A percentile compares a stretch with the other conserved stretches of the same genome.
Evolutionary conservation across 2,113 vertebrate genomes (phyloP).

Genomic region (Myotis yumanensis): DNA sequence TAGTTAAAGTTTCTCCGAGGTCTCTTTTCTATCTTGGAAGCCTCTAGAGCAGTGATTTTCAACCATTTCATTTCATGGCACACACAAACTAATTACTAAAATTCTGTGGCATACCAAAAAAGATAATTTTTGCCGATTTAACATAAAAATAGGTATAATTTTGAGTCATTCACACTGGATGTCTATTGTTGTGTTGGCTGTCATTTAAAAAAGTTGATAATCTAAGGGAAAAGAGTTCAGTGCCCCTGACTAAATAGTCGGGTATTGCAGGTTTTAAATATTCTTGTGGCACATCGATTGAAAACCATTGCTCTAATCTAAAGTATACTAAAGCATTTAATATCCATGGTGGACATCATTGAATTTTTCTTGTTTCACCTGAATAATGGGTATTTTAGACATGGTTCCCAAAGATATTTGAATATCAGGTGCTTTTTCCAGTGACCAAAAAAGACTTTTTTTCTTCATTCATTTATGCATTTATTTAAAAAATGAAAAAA

Average conservation of each 20-base stretch:
- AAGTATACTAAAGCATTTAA: neutral
- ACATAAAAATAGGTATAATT: neutral
- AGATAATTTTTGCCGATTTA: neutral
- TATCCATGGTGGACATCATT: neutral
- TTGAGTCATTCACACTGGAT: neutral
- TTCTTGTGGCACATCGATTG: neutral
- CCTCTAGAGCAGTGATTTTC: neutral
- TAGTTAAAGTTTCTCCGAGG: neutral
- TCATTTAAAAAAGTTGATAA: neutral
- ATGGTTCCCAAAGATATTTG: neutral
- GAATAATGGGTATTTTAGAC: neutral
- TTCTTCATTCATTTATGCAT: neutral
- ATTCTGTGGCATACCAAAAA: neutral
- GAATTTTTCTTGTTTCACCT: neutral
- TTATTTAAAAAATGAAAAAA: neutral
- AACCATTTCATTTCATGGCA: neutral
- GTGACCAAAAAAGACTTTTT: neutral
- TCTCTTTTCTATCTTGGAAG: neutral
- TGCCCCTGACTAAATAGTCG: neutral
- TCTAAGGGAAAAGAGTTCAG: neutral
- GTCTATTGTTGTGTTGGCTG: neutral
- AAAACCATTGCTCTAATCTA: neutral
- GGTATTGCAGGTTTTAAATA: neutral
- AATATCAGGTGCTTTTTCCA: neutral
- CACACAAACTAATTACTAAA: neutral